Evolutionary conservation across 1,140 invertebrate species (phyloP).

Genomic region (Samia ricini): DNA sequence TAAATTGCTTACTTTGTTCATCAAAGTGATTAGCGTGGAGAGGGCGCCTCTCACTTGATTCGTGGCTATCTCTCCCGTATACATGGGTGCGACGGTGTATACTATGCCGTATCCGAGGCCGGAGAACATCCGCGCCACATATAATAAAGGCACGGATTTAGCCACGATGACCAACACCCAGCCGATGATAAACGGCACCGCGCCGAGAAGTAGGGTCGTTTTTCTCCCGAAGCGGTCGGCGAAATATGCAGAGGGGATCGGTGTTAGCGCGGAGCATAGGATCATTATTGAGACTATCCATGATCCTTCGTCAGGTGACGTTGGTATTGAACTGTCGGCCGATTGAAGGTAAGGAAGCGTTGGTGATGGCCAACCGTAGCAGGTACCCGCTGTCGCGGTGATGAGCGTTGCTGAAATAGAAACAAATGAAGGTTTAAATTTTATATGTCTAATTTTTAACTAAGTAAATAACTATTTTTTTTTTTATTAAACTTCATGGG

Average conservation of each 20-base stretch:
- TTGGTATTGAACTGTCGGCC: slow-evolving; percentile 68
- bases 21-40: slow-evolving; percentile 83
- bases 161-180: slow-evolving; percentile 81
- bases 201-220: slow-evolving; percentile 80
- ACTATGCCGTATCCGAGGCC: slow-evolving; percentile 85
- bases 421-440: slow-evolving; percentile 16
- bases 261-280: slow-evolving; percentile 70
- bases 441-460: neutral
- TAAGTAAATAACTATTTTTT: too few species aligned
- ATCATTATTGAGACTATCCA: slow-evolving; percentile 81
- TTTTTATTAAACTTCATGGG: too few species aligned
- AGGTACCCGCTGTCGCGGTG: slow-evolving; percentile 74
- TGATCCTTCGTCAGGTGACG: slow-evolving; percentile 79
- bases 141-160: slow-evolving; percentile 72
- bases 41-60: slow-evolving; percentile 84
- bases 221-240: slow-evolving; percentile 82
- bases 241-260: slow-evolving; percentile 70
- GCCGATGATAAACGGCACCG: slow-evolving; percentile 81
- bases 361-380: slow-evolving; percentile 81
- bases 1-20: slow-evolving; percentile 71
- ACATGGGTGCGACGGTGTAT: slow-evolving; percentile 82
- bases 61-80: slow-evolving; percentile 83
- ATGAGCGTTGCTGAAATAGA: slow-evolving; percentile 71
- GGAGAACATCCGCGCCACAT: slow-evolving; percentile 76
- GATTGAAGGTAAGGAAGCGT: slow-evolving; percentile 74